These are phyloP conservation scores for Latrodectus hesperus DNA, from an alignment of 2,888 invertebrate species.

Conservation along the genomic window DNA sequence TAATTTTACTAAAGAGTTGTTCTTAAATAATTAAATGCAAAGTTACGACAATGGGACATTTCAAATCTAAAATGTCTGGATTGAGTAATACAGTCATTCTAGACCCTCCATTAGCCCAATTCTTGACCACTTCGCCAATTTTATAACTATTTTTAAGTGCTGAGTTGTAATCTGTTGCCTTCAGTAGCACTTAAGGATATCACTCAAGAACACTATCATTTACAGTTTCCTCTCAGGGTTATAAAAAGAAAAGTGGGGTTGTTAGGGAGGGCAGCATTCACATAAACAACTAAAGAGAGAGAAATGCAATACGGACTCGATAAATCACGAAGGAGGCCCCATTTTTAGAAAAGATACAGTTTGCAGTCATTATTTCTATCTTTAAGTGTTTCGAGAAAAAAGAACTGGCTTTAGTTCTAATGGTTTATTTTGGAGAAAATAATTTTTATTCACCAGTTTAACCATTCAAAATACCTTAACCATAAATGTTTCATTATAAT, in stretches of 20 bases:
- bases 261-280: background rate
- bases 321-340: background rate
- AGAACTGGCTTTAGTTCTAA: background rate
- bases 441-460: no score
- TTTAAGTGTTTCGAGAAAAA: background rate
- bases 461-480: no score
- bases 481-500: no score
- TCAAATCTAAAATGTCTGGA: no score
- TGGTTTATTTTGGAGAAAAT: no score
- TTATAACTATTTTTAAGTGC: background rate
- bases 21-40: no score
- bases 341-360: background rate
- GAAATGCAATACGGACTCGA: background rate
- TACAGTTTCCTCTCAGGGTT: background rate
- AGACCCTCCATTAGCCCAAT: no score
- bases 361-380: conserved; percentile 2
- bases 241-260: conserved; percentile 1
- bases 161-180: background rate
- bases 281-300: background rate
- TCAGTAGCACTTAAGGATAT: conserved; percentile 3
- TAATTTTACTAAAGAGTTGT: no score
- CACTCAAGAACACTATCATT: conserved; percentile 5
- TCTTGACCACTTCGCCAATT: no score
- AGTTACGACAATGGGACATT: no score
- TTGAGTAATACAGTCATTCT: no score